These are phyloP conservation scores for Notothenia rossii DNA, from an alignment of 2,113 vertebrate genomes.

Conservation along the genomic window DNA sequence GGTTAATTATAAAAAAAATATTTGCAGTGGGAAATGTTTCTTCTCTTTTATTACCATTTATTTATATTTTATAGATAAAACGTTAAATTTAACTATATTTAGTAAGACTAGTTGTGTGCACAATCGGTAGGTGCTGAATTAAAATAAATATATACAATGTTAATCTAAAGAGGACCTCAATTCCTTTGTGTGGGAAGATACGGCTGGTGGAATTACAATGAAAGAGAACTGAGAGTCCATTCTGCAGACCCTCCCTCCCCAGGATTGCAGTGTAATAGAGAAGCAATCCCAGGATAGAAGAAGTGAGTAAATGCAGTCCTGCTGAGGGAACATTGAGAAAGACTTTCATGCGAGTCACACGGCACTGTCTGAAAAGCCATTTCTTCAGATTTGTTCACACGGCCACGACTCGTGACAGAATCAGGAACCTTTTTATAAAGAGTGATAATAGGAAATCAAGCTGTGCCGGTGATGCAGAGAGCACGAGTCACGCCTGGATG, in stretches of 20 bases:
- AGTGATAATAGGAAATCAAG: not conserved
- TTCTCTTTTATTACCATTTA: no score
- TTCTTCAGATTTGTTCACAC: not conserved
- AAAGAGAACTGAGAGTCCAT: constrained; percentile 20
- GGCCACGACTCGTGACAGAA: not conserved
- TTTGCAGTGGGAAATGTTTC: no score
- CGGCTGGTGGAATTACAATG: not conserved
- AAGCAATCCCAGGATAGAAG: not conserved
- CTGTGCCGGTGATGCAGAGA: not conserved
- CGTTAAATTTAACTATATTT: no score
- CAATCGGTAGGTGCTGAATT: no score
- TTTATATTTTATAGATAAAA: no score
- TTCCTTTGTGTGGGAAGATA: not conserved
- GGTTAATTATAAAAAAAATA: no score
- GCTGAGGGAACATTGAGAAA: not conserved
- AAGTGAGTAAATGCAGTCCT: not conserved
- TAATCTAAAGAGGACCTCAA: not conserved
- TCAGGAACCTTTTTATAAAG: not conserved
- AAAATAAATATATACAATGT: not conserved
- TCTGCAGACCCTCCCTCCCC: not conserved
- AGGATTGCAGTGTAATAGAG: not conserved
- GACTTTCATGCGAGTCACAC: not conserved
- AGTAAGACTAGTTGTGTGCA: no score
- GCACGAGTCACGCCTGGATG: not conserved
- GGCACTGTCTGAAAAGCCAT: no score